phyloP scores from a whole-genome alignment of 2,888 invertebrate species.

The Yponomeuta malinellus region DNA sequence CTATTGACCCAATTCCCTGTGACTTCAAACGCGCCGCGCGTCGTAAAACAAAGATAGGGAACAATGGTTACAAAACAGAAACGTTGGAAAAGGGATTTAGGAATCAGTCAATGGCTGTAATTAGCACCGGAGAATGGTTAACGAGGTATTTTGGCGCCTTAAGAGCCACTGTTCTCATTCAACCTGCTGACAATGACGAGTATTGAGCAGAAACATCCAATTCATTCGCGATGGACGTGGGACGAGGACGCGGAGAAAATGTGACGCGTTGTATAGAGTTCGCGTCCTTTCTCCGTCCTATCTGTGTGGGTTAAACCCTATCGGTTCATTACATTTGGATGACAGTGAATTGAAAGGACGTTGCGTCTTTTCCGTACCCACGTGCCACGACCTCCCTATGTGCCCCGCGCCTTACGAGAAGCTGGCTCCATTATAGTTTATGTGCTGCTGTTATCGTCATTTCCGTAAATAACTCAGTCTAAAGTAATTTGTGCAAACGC shows the following conservation, averaged over 20 bases:
- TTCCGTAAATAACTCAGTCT: too few relatives aligned
- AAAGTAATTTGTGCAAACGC: too few relatives aligned
- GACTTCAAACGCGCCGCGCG: conserved; percentile 16
- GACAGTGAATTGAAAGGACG: too few relatives aligned
- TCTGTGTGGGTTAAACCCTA: too few relatives aligned
- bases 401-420: too few relatives aligned
- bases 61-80: conserved; percentile 39
- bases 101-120: conserved; percentile 19
- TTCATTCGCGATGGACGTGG: background rate
- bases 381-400: too few relatives aligned
- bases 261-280: background rate
- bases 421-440: too few relatives aligned
- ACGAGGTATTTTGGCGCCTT: conserved; percentile 53
- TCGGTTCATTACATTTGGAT: too few relatives aligned
- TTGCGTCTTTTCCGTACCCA: too few relatives aligned
- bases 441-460: too few relatives aligned
- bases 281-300: too few relatives aligned
- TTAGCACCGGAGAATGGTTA: conserved; percentile 46
- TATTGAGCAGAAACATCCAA: background rate
- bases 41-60: background rate
- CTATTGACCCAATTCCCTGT: conserved; percentile 21
- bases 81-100: conserved; percentile 14
- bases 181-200: conserved; percentile 33
- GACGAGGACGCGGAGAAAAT: background rate
- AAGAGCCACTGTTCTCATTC: conserved; percentile 58